These are phyloP conservation scores for Lepisosteus oculatus DNA, from an alignment of 2,113 vertebrate species.

Conservation along the genomic window DNA sequence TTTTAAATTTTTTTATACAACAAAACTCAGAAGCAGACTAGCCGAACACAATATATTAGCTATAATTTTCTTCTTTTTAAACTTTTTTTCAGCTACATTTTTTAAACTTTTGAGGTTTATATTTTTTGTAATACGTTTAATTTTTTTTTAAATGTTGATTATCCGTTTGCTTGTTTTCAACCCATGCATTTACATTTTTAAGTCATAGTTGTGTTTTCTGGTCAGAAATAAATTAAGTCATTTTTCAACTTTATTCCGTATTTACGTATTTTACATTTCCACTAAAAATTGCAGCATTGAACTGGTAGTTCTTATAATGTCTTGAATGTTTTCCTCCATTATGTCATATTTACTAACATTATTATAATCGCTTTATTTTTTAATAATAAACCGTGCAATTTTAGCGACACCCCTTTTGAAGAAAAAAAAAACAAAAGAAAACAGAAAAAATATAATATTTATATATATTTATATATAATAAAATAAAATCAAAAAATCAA, in stretches of 20 bases:
- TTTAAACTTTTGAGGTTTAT: constrained; percentile 60
- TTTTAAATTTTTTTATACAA: constrained; percentile 59
- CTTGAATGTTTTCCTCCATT: constrained; percentile 42
- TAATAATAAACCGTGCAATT: constrained; percentile 76
- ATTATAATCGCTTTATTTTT: constrained; percentile 59
- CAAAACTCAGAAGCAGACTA: constrained; percentile 80
- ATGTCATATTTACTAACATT: constrained; percentile 62
- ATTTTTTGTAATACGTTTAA: constrained; percentile 70
- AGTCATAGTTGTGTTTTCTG: constrained; percentile 62
- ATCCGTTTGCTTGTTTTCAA: constrained; percentile 60
- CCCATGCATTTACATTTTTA: constrained; percentile 75
- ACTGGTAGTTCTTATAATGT: constrained; percentile 62
- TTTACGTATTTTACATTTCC: constrained; percentile 76
- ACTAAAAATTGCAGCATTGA: constrained; percentile 94
- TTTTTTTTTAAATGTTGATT: constrained; percentile 62
- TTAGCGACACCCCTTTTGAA: constrained; percentile 75
- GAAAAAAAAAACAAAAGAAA: constrained; percentile 54
- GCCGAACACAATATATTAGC: constrained; percentile 94
- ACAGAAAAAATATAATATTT: constrained; percentile 69
- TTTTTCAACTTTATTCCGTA: constrained; percentile 34
- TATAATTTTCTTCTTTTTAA: constrained; percentile 69
- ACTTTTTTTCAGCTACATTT: constrained; percentile 61
- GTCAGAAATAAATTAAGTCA: constrained; percentile 81
- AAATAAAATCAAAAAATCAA: constrained; percentile 66
- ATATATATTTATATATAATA: constrained; percentile 72